phyloP scores from a whole-genome alignment of 1,140 invertebrate species.

The Papilio dardanus region DNA sequence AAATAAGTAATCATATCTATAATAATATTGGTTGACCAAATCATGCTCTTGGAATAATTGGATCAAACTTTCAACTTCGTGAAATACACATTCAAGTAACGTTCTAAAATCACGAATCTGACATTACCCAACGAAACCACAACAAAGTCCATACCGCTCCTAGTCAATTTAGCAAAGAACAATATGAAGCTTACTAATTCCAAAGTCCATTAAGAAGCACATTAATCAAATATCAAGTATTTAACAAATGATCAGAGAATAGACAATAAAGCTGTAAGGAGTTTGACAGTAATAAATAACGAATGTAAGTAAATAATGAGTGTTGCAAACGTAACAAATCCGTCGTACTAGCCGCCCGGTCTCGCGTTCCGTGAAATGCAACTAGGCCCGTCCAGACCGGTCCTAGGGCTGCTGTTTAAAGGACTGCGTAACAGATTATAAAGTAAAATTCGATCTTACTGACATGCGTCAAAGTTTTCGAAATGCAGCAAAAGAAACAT shows the following conservation, averaged over 20 bases:
- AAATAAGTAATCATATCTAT: background rate
- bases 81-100: slow-evolving; percentile 15
- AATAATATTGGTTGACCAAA: background rate
- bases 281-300: slow-evolving; percentile 38
- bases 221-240: slow-evolving; percentile 42
- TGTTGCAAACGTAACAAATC: slow-evolving; percentile 48
- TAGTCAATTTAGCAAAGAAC: slow-evolving; percentile 14
- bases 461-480: slow-evolving; percentile 1
- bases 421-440: slow-evolving; percentile 31
- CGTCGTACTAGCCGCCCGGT: slow-evolving; percentile 41
- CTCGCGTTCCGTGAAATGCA: slow-evolving; percentile 54
- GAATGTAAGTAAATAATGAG: slow-evolving; percentile 51
- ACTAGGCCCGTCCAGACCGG: slow-evolving; percentile 50
- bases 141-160: slow-evolving; percentile 3
- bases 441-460: slow-evolving; percentile 21
- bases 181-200: slow-evolving; percentile 16
- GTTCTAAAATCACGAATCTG: slow-evolving; percentile 12
- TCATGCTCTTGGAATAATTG: background rate
- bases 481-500: background rate
- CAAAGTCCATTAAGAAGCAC: slow-evolving; percentile 8
- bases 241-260: slow-evolving; percentile 49
- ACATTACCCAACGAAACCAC: slow-evolving; percentile 8
- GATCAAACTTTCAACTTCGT: slow-evolving; percentile 19
- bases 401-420: slow-evolving; percentile 35
- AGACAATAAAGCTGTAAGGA: slow-evolving; percentile 49